Evolutionary conservation across 2,888 invertebrate genomes (phyloP), one percentile per base, ranked within the genome.

Genomic region (Anoplius nigerrimus): DNA sequence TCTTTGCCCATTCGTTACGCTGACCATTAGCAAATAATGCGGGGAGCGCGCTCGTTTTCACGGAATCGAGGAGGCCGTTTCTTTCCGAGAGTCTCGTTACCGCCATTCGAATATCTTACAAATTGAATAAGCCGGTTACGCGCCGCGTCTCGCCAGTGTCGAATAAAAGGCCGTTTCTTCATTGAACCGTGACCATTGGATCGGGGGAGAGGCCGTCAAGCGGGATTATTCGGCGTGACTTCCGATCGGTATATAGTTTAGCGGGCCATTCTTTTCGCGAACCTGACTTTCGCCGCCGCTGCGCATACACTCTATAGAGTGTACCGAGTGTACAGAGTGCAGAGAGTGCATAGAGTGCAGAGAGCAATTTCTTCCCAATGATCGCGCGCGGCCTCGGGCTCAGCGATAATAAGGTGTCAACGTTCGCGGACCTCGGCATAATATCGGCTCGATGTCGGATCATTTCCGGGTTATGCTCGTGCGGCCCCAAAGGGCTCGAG

Each of bases 321-420:
- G n/a, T n/a, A n/a, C n/a, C n/a, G n/a, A n/a, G n/a, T n/a, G n/a
- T n/a, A n/a, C n/a, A n/a, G n/a, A n/a, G n/a, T n/a, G 65, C 52
- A 48, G 64, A 62, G 43, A 48, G 65, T 66, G 65, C 65, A 54
- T 65, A 66, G 70, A 75, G 67, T 64, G 66, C 66, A 65, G 55
- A 57, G 61, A 66, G 66, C 69, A 63, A 67, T 75, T 77, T 77
- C 77, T 77, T 74, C 51, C 55, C 68, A 78, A 76, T 67, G 72
- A 72, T 78, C 76, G 66, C 71, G 69, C 56, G 55, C 62, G 75
- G 84, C 77, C 69, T 4, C 69, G 64, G 81, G 80, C 80, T 66
- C 66, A 71, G 64, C 78, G 80, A 82, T 85, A 85, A 85, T 84
- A 84, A 85, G 84, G 84, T 85, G 84, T 85, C 85, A 85, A 85